Evolutionary conservation across 2,113 vertebrate species (phyloP).

Genomic region (Tinamus guttatus): DNA sequence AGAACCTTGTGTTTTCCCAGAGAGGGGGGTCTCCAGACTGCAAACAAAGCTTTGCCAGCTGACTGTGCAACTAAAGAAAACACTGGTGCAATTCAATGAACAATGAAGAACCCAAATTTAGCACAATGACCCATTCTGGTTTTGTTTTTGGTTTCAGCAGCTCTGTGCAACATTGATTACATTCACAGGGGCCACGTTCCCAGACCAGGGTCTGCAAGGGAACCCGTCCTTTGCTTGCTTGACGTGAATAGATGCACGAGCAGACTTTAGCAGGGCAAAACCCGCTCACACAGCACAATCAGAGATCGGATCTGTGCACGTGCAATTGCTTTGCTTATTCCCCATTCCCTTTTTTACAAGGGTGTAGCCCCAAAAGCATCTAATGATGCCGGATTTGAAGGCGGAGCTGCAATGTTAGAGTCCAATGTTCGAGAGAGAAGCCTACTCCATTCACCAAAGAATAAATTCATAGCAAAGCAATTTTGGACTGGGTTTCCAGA

Average conservation of each 20-base stretch:
- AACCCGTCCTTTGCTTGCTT: neutral
- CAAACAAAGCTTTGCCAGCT: conserved; percentile 57
- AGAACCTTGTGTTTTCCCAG: conserved; percentile 40
- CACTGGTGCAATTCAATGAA: conserved; percentile 56
- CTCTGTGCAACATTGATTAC: conserved; percentile 48
- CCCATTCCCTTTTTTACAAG: neutral
- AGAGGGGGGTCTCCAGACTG: conserved; percentile 48
- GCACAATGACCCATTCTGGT: conserved; percentile 56
- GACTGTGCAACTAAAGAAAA: conserved; percentile 70
- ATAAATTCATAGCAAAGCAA: neutral
- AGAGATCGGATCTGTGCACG: fast-evolving
- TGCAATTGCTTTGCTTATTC: neutral
- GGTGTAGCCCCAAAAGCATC: neutral
- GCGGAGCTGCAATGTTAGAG: neutral
- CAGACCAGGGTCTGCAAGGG: conserved; percentile 21
- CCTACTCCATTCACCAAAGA: neutral
- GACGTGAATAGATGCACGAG: fast-evolving
- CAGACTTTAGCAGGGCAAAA: neutral
- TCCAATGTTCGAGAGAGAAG: neutral
- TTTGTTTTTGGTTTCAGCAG: conserved; percentile 57
- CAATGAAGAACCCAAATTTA: conserved; percentile 68
- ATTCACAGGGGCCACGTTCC: conserved; percentile 40
- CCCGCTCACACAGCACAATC: neutral
- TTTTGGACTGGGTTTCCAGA: neutral
- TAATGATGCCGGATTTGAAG: neutral